Evolutionary conservation across 2,113 vertebrate species (phyloP).

Genomic region (Gambusia affinis): DNA sequence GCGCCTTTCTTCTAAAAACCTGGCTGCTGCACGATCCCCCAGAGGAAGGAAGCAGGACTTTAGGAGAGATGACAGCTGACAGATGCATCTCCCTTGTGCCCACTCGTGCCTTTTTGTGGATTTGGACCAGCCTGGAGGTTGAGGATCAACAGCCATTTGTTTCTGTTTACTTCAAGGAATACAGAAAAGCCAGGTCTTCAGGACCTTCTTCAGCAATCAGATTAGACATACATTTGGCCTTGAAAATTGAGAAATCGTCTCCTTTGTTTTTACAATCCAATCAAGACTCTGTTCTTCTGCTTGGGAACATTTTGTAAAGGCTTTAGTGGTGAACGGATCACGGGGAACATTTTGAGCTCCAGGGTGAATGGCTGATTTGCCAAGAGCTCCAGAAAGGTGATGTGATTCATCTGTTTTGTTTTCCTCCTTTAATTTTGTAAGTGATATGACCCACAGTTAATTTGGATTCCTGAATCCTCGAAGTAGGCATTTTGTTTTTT

Average conservation of each 20-base stretch:
- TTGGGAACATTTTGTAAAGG: constrained; percentile 33
- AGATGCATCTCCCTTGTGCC: constrained; percentile 61
- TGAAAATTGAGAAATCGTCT: constrained; percentile 41
- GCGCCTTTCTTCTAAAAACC: constrained; percentile 64
- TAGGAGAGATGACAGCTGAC: constrained; percentile 68
- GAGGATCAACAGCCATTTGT: constrained; percentile 55
- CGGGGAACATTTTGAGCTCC: constrained; percentile 48
- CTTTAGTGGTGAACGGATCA: constrained; percentile 46
- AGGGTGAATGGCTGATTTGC: constrained; percentile 64
- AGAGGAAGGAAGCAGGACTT: constrained; percentile 63
- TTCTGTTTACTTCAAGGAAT: constrained; percentile 36
- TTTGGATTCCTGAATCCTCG: constrained; percentile 65
- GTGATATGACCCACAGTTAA: constrained; percentile 74
- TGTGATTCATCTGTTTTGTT: constrained; percentile 58
- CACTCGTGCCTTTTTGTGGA: constrained; percentile 46
- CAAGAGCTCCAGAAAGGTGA: constrained; percentile 62
- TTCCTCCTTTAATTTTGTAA: constrained; percentile 38
- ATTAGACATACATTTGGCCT: constrained; percentile 5
- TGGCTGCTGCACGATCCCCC: constrained; percentile 40
- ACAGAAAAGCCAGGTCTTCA: constrained; percentile 46
- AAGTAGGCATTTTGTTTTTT: constrained; percentile 58
- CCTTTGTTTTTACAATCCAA: constrained; percentile 36
- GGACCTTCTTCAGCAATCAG: constrained; percentile 10
- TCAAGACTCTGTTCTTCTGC: constrained; percentile 36
- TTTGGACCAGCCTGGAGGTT: constrained; percentile 36